A percentile compares a stretch with the other conserved stretches of the same genome.
These are phyloP conservation scores for Chelidonichthys spinosus DNA, from an alignment of 2,797 vertebrate species.

Conservation along the genomic window DNA sequence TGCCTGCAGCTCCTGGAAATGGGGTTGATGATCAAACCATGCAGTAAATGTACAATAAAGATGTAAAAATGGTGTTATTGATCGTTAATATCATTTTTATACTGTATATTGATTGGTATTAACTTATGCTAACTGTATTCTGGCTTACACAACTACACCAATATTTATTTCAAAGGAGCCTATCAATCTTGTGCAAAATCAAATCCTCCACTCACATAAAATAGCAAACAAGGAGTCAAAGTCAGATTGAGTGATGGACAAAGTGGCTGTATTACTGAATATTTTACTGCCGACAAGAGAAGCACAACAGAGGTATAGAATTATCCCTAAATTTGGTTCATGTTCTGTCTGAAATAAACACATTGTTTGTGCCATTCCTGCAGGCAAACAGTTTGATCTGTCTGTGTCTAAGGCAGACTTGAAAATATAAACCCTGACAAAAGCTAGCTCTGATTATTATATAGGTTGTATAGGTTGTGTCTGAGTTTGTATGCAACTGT, in stretches of 20 bases:
- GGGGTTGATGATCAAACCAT: background rate
- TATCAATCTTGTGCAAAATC: background rate
- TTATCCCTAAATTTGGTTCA: conserved; percentile 10
- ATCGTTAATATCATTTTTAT: background rate
- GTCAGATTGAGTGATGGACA: conserved; percentile 2
- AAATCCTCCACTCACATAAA: background rate
- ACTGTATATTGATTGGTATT: background rate
- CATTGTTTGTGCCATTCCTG: conserved; percentile 18
- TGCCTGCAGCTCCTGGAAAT: background rate
- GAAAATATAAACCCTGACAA: conserved; percentile 35
- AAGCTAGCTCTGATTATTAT: conserved; percentile 26
- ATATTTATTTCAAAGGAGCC: background rate
- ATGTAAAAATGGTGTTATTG: background rate
- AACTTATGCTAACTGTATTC: background rate
- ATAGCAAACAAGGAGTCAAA: background rate
- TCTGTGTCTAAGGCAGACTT: conserved; percentile 7
- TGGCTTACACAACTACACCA: background rate
- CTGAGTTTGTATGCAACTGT: conserved; percentile 51
- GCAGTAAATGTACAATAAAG: too few relatives aligned
- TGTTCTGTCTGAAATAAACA: conserved; percentile 20
- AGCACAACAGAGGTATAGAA: background rate
- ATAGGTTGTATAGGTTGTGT: conserved; percentile 37
- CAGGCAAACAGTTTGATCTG: conserved; percentile 33
- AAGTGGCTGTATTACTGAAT: background rate
- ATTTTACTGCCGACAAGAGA: conserved; percentile 8